Conservation (phyloP, 2,888 invertebrate genomes). For the Diarsia brunnea region DNA sequence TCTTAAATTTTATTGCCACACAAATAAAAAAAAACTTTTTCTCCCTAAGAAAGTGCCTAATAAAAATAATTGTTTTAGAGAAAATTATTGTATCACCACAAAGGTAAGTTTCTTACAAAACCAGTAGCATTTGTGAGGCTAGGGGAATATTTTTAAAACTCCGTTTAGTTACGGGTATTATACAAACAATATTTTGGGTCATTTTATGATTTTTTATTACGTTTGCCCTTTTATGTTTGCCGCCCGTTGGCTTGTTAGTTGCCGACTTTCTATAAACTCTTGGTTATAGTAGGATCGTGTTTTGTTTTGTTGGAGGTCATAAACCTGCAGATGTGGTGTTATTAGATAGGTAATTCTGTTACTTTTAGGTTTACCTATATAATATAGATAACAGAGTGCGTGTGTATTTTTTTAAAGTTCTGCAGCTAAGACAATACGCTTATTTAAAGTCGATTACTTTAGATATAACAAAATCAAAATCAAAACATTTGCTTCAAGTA, state of each 20-base stretch:
- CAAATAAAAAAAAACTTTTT: conserved; percentile 4
- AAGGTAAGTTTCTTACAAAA: conserved; percentile 64
- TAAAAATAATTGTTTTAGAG: conserved; percentile 62
- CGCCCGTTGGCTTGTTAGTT: conserved; percentile 69
- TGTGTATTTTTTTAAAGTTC: neutral
- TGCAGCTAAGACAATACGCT: neutral
- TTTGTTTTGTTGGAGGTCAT: conserved; percentile 54
- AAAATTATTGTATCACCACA: conserved; percentile 66
- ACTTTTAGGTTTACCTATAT: neutral
- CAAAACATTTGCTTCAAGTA: too few species aligned
- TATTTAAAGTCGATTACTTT: neutral
- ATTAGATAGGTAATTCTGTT: conserved; percentile 5
- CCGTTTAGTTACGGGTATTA: conserved; percentile 70
- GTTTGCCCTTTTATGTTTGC: conserved; percentile 75
- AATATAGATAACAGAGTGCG: too few species aligned
- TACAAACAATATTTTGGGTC: conserved; percentile 79
- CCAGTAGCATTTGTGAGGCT: conserved; percentile 83
- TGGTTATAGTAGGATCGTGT: conserved; percentile 61
- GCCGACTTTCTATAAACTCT: conserved; percentile 80
- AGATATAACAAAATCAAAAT: too few species aligned
- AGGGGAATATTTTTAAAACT: conserved; percentile 76
- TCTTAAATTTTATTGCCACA: neutral
- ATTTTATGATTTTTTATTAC: conserved; percentile 85
- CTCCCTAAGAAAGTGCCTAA: conserved; percentile 58
- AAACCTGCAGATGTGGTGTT: conserved; percentile 55